These are phyloP conservation scores for Beaufortia kweichowensis DNA, from an alignment of 2,113 vertebrate genomes.

Conservation along the genomic window DNA sequence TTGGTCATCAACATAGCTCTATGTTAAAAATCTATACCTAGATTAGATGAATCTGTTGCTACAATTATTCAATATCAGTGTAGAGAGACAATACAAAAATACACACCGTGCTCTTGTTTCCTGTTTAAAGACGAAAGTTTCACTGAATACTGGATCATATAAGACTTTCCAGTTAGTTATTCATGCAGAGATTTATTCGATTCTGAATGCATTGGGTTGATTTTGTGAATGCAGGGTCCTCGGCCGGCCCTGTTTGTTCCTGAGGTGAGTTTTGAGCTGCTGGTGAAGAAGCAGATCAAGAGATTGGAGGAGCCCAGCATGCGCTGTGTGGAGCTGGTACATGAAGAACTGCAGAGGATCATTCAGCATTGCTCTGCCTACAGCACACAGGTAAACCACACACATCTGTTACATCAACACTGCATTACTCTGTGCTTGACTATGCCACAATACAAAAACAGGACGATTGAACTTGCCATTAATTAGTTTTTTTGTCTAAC, in stretches of 20 bases:
- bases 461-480: not conserved
- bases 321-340: constrained; percentile 80
- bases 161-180: not conserved
- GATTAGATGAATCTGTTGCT: too few species aligned
- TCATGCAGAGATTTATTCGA: not conserved
- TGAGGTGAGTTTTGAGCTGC: constrained; percentile 79
- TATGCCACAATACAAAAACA: too few species aligned
- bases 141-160: too few species aligned
- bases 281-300: constrained; percentile 83
- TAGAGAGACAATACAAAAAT: too few species aligned
- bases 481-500: too few species aligned
- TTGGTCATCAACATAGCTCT: too few species aligned
- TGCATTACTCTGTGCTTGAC: too few species aligned
- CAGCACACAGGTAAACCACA: constrained; percentile 75
- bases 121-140: too few species aligned
- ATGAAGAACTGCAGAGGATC: constrained; percentile 81
- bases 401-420: not conserved
- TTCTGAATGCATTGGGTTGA: not conserved
- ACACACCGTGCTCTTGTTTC: too few species aligned
- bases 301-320: constrained; percentile 79
- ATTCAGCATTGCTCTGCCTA: constrained; percentile 80
- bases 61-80: too few species aligned
- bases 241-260: constrained; percentile 80
- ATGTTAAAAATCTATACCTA: too few species aligned
- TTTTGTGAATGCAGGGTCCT: constrained; percentile 68